Base-by-base conservation (phyloP, 2,797 vertebrate genomes). In the Spondyliosoma cantharus region DNA sequence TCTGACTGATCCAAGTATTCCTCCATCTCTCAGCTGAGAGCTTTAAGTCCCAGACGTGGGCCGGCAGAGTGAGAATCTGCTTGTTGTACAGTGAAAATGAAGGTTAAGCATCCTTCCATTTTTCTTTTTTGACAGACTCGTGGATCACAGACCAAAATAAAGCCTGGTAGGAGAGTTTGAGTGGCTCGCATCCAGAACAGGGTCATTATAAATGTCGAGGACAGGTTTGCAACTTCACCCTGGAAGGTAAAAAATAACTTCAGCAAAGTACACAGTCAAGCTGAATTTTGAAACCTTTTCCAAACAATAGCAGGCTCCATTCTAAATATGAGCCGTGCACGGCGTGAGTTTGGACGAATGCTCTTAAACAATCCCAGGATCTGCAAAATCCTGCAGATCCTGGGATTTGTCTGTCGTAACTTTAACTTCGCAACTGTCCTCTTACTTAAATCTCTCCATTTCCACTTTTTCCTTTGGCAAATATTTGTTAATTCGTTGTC, bases 41-140 rank as follows among this genome's bases (percentile, higher is more conserved):
- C 56, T 45, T 53, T 25, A 54, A 83, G 69, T 74, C 54, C 54
- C 61, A 49, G 64, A 53, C 56, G 83, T 88, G 78, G 83, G 88
- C 67, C 5, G 50, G 67, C 45, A 54, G 57, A 72, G 70, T 24
- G 76, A 75, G 67, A 68, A 50, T 48, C 45, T 54, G 59, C 76
- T 84, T 56, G 56, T 71, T 85, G 70, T 56, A 50, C 43, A 22
- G 64, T 49, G 59, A 76, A 59, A 81, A 70, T 2, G 27, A 78
- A 78, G 69, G 78, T 90, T 58, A 82, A 89, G 87, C 83, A 90
- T 86, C 88, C 64, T 86, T 66, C 29, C 59, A 81, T 84, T 82
- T 70, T 59, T 74, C 59, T 73, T 56, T 62, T 71, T 56, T 73
- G 60, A 65, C 62, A 73, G 66, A 71, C 53, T 59, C n/a, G 9